These are phyloP conservation scores for Rhinolophus ferrumequinum DNA, from an alignment of 2,113 vertebrate species.

Conservation along the genomic window DNA sequence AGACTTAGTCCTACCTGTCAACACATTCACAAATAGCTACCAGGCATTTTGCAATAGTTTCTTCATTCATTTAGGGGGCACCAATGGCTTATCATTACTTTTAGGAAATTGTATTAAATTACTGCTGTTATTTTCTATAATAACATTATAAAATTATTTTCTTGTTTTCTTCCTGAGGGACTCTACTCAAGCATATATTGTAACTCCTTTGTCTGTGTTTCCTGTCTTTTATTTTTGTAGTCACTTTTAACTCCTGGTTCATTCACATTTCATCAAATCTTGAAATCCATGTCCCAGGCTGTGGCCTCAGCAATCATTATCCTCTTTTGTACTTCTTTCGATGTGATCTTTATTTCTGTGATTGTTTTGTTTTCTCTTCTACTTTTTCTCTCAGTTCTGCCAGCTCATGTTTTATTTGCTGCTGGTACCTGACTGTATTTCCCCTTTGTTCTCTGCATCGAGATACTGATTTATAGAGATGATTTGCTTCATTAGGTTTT, in stretches of 20 bases:
- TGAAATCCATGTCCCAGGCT: neutral
- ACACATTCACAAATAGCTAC: neutral
- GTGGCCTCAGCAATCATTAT: neutral
- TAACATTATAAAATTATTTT: neutral
- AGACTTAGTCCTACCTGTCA: neutral
- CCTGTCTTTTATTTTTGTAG: conserved; percentile 21
- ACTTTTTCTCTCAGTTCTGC: neutral
- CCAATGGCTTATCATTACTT: neutral
- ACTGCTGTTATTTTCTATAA: neutral
- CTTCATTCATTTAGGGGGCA: neutral
- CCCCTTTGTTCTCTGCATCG: neutral
- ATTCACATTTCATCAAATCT: conserved; percentile 36
- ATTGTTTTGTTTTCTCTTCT: neutral
- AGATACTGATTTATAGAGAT: neutral
- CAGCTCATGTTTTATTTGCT: neutral
- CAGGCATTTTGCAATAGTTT: neutral
- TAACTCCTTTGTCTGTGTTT: neutral
- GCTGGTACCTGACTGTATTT: neutral
- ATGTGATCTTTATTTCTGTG: neutral
- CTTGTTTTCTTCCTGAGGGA: neutral
- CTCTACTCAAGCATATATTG: neutral
- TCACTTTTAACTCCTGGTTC: conserved; percentile 34
- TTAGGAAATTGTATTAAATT: neutral
- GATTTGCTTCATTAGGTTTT: conserved; percentile 22
- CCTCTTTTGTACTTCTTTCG: neutral